Base-by-base conservation (phyloP, 2,113 vertebrate genomes). In the Neogobius melanostomus region DNA sequence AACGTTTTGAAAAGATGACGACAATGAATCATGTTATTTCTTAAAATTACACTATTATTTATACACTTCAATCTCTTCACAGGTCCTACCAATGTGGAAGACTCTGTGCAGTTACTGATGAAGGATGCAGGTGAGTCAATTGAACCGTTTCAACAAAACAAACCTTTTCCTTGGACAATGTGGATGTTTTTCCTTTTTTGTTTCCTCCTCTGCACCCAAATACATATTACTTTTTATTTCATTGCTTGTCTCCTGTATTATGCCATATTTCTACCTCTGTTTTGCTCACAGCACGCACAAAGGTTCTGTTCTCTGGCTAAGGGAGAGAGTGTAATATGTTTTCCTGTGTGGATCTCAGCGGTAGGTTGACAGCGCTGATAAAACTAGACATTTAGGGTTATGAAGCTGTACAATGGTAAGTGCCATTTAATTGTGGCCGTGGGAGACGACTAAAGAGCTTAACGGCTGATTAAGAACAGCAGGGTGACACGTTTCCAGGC, bases 101-200 rank as follows among this genome's bases (percentile, higher is more conserved):
- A 99, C 80, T 87, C 92, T n/a, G 94, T 91, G 87, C 92, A 93
- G 84, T 67, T 99, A 78, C 91, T 96, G 74, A 95, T 99, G 87
- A 99, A 99, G 92, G 97, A 99, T 93, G 96, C 97, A 83, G 97
- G 97, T 99, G 92, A 85, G 84, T 82, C 7, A 7, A 44, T 36
- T 3, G 60, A 69, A 66, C 10, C 5, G 6, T 16, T n/a, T 15
- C 8, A 3, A 52, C 10, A 49, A 11, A 56, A 28, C 10, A 6
- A 5, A 10, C 17, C 5, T 21, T 28, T 10, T 56, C 11, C 4
- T 54, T 21, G 17, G 9, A 8, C 11, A 5, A 14, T 50, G 6
- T 50, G 10, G 49, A 14, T 50, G 4, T 11, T 50, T 50, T 10
- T 14, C 49, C 0, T 4, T 14, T 14, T 12, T 43, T 45, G 56